Base-by-base conservation (phyloP, 2,113 vertebrate species). In the Pygoscelis adeliae region DNA sequence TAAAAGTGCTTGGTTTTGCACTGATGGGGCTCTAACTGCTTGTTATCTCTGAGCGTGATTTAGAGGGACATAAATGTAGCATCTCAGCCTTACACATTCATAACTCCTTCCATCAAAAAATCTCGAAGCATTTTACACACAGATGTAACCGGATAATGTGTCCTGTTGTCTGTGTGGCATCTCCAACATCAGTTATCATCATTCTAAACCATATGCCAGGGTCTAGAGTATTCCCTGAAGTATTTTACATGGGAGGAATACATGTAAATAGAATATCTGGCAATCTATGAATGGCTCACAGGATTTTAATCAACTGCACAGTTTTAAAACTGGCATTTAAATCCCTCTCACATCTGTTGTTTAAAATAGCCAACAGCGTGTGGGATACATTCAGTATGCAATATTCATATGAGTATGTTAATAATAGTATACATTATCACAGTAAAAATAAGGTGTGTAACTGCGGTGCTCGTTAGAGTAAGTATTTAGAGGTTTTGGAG, bases 161-260 rank as follows among this genome's bases (percentile, higher is more conserved):
- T 91, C 96, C 95, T 95, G 95, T 95, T 96, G 96, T 96, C 96
- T 95, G 71, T 91, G 87, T 93, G 97, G 94, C 93, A 96, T 96
- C 84, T 97, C 87, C 78, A 89, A 19, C 93, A 90, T 91, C 25
- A 13, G 95, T 84, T 93, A 78, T 88, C 94, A 84, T 94, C 89
- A 58, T 96, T 94, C 94, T 95, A 65, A 94, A 90, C 91, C 95
- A 73, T 96, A 91, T 94, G 87, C 74, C 87, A 66, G 78, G 89
- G 81, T 85, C 95, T 89, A 73, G 89, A 93, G 91, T 96, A 96
- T 95, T 97, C 96, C 91, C 93, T 95, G 70, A 90, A 96, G 91
- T 88, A 95, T 97, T 96, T 96, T 91, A 81, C 82, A 96, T 73
- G 22, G 74, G 84, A 94, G 66, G 78, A 94, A 91, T 96, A 93